Evolutionary conservation across 23 tunicate genomes (phyloP), one percentile per base, ranked within the genome.

Genomic region (Trididemnum nubilum): DNA sequence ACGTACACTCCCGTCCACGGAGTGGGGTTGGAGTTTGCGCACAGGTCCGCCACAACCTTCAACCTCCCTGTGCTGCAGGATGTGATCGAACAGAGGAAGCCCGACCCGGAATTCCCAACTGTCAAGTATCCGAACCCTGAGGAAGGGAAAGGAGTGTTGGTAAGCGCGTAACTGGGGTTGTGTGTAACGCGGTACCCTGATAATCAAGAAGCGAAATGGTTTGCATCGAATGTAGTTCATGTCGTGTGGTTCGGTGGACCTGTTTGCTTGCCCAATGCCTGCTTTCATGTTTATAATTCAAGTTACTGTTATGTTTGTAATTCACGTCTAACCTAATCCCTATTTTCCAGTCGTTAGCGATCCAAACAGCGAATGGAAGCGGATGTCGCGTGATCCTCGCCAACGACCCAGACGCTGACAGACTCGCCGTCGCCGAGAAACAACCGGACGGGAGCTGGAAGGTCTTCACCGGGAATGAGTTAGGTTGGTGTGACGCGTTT

Each of bases 1-100:
- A 83, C 91, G 9, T 96, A 96, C 88, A 96, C 99, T 22, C 99
- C 99, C 0, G 97, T 96, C 34, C 99, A 96, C 64, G 99, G 99
- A 9, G 99, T 96, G 18, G 99, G 99, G 1, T 57, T 73, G 71
- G 50, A 79, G 35, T 93, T 87, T 65, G 98, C 93, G 23, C 85
- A 73, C 21, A 52, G 80, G 40, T 70, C 93, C 18, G 87, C 88
- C 57, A 65, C 77, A 36, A 88, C 84, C 0, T 93, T 93, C 75
- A 54, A 72, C 15, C 83, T 79, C 19, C 83, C 82, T 35, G 72
- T 76, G 51, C 81, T 96, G 54, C 66, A 73, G 22, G 94, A 90
- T 35, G 99, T 96, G 0, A 66, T 79, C 23, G 81, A 91, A 64
- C 99, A 96, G 65, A 85, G 83, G 86, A 51, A 87, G 33, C 99